Percentiles rank a stretch among this genome's conserved stretches.
These are phyloP conservation scores for Balearica regulorum DNA, from an alignment of 2,797 vertebrate species.

Conservation along the genomic window DNA sequence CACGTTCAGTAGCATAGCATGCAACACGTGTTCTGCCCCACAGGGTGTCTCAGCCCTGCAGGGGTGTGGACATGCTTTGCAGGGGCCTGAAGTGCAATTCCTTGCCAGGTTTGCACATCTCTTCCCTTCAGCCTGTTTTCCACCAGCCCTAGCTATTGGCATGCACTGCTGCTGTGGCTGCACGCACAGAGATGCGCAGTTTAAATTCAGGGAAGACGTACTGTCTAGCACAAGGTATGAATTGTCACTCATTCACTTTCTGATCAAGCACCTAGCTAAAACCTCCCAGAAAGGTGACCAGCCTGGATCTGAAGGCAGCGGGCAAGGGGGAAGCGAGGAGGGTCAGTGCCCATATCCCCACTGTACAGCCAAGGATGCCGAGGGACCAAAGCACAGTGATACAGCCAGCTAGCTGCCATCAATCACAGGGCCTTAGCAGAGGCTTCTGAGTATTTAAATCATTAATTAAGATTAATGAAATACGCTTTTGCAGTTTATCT, in stretches of 20 bases:
- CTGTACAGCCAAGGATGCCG: neutral
- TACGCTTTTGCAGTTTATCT: neutral
- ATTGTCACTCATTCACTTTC: neutral
- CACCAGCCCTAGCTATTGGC: neutral
- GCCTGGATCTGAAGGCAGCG: neutral
- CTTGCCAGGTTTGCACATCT: neutral
- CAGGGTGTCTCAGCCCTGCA: neutral
- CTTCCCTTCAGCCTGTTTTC: neutral
- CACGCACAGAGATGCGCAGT: no score
- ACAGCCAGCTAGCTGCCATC: neutral
- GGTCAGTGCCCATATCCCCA: neutral
- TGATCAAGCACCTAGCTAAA: neutral
- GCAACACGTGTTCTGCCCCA: accelerated
- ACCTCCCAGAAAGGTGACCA: neutral
- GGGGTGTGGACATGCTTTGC: neutral
- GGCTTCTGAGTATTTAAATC: neutral
- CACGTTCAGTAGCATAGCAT: accelerated
- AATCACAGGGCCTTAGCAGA: neutral
- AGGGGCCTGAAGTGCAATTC: neutral
- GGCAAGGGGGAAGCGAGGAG: neutral
- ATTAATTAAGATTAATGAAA: constrained; percentile 51
- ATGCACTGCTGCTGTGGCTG: neutral
- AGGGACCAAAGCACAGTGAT: neutral
- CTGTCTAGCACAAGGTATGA: neutral
- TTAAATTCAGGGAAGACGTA: neutral